phyloP scores from a whole-genome alignment of 2,888 invertebrate genomes.

The Aphidius colemani region DNA sequence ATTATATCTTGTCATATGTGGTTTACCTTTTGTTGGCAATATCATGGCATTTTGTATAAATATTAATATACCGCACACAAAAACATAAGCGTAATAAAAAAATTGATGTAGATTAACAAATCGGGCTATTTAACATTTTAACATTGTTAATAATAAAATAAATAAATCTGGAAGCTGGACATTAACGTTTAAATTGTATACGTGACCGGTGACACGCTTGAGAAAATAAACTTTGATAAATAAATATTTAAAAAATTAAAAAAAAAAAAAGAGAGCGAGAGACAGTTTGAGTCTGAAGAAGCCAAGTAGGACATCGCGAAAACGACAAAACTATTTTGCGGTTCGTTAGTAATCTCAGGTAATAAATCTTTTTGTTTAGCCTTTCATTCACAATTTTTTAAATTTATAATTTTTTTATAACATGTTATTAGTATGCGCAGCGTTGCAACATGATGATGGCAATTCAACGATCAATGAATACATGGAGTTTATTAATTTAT shows the following conservation, averaged over 20 bases:
- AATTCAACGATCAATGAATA: too few species aligned
- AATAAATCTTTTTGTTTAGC: constrained; percentile 26
- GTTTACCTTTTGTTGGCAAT: not conserved
- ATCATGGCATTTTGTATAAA: constrained; percentile 6
- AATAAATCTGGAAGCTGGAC: constrained; percentile 22
- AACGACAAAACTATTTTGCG: constrained; percentile 28
- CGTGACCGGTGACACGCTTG: constrained; percentile 29
- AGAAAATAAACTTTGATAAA: constrained; percentile 5
- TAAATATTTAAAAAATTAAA: too few species aligned
- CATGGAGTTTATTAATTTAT: too few species aligned
- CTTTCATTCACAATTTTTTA: constrained; percentile 12
- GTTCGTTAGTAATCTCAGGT: constrained; percentile 30
- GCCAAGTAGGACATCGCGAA: constrained; percentile 27
- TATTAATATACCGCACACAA: not conserved
- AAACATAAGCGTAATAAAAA: not conserved
- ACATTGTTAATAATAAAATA: not conserved
- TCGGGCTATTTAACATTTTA: constrained; percentile 22
- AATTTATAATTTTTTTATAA: not conserved
- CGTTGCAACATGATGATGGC: too few species aligned
- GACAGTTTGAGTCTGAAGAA: constrained; percentile 14
- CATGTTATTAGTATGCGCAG: too few species aligned
- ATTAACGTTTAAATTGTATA: constrained; percentile 15
- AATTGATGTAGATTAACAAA: constrained; percentile 20
- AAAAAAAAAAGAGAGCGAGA: too few species aligned
- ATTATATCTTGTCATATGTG: not conserved